These are phyloP conservation scores for Corythornis madagascariensis DNA, from an alignment of 2,113 vertebrate species.

Conservation along the genomic window DNA sequence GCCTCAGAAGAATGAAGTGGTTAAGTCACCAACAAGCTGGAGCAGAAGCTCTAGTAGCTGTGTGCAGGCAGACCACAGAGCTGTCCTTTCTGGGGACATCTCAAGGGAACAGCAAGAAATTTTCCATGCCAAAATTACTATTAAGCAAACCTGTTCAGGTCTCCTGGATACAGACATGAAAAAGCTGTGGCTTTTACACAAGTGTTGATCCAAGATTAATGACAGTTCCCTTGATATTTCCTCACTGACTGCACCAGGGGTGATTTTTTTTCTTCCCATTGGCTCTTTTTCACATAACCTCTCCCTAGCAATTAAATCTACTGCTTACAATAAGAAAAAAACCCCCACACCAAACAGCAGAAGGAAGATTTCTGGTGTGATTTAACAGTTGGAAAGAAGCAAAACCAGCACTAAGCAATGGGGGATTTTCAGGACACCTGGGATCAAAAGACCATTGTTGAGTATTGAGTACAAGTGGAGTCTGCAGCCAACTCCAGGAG, in stretches of 20 bases:
- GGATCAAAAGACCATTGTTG: conserved; percentile 7
- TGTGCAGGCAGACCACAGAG: neutral
- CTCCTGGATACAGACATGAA: neutral
- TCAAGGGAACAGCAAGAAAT: neutral
- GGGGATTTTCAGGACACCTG: conserved; percentile 35
- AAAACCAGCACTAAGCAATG: neutral
- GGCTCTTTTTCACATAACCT: neutral
- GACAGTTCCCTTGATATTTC: neutral
- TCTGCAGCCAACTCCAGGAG: conserved; percentile 13
- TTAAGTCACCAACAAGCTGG: neutral
- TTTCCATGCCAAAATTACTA: neutral
- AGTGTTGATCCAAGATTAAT: neutral
- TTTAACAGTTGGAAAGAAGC: conserved; percentile 20
- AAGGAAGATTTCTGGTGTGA: neutral
- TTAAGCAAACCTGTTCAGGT: neutral
- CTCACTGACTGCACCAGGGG: neutral
- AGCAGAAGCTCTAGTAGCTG: neutral
- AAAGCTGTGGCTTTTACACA: neutral
- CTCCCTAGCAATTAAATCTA: neutral
- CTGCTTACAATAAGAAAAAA: neutral
- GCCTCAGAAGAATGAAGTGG: neutral
- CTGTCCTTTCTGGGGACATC: neutral
- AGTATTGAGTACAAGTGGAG: neutral
- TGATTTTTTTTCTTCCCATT: neutral
- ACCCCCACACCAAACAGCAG: neutral